Evolutionary conservation across 2,888 invertebrate genomes (phyloP).

Genomic region (Drosophila sordidula): DNA sequence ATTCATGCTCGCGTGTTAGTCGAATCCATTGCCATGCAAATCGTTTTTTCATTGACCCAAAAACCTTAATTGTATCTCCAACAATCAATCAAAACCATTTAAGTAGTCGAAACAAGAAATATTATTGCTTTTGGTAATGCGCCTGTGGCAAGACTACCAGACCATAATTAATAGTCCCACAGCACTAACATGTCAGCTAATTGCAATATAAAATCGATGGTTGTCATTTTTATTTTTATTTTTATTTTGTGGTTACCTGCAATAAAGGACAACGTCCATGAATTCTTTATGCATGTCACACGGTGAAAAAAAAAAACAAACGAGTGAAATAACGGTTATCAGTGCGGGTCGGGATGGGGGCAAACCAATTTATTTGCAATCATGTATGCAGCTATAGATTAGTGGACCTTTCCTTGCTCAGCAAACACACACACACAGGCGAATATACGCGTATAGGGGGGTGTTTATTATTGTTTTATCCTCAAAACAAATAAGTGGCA

Average conservation of each 20-base stretch:
- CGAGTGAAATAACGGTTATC: conserved; percentile 4
- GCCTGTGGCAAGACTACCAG: conserved; percentile 14
- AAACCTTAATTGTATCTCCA: not conserved
- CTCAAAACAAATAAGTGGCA: conserved; percentile 32
- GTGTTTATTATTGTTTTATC: conserved; percentile 30
- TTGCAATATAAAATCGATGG: conserved; percentile 30
- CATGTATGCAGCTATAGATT: conserved; percentile 36
- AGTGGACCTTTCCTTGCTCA: conserved; percentile 16
- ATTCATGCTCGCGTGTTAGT: too few relatives aligned
- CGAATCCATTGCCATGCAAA: not conserved
- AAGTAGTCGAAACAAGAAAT: not conserved
- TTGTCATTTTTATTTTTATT: conserved; percentile 5
- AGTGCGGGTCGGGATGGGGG: not conserved
- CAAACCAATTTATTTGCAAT: conserved; percentile 47
- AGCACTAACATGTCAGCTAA: conserved; percentile 42
- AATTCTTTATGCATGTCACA: conserved; percentile 6
- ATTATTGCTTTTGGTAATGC: conserved; percentile 17
- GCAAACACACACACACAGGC: not conserved
- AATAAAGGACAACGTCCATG: conserved; percentile 1
- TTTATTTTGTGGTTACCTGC: not conserved
- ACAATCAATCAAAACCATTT: conserved; percentile 22
- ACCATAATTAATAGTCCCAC: conserved; percentile 50
- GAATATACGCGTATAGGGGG: not conserved
- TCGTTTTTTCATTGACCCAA: conserved; percentile 9
- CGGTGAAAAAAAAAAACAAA: not conserved